Evolutionary conservation across 2,888 invertebrate genomes (phyloP).

Genomic region (Lymantria monacha): DNA sequence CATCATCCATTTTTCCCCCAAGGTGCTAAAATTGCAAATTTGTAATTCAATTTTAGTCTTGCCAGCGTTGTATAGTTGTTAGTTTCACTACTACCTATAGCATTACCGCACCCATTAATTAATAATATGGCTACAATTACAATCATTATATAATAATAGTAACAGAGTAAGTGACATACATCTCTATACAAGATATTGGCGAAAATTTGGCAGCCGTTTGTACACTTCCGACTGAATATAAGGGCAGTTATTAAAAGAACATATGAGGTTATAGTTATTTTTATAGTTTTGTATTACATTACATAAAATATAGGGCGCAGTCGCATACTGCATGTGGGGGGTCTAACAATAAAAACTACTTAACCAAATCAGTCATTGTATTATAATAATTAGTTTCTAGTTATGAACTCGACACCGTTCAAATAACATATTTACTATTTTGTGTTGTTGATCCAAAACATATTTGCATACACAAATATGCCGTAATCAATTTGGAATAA

Average conservation of each 20-base stretch:
- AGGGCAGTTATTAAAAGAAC: conserved; percentile 18
- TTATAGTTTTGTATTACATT: conserved; percentile 29
- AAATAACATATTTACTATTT: conserved; percentile 12
- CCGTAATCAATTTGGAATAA: not conserved
- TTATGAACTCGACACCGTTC: conserved; percentile 23
- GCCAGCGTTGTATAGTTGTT: too few species aligned
- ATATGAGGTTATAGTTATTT: conserved; percentile 25
- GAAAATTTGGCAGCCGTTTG: conserved; percentile 13
- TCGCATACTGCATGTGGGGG: conserved; percentile 17
- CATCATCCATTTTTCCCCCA: too few species aligned
- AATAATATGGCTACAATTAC: not conserved
- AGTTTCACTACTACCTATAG: too few species aligned
- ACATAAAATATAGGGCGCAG: conserved; percentile 17
- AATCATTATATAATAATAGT: too few species aligned
- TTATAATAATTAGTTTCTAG: conserved; percentile 44
- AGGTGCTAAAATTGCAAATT: too few species aligned
- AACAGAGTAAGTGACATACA: not conserved
- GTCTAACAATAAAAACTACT: conserved; percentile 44
- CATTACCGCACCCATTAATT: too few species aligned
- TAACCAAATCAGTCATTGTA: conserved; percentile 69
- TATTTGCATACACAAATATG: not conserved
- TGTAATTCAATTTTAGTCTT: too few species aligned
- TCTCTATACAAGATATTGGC: not conserved
- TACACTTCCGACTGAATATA: not conserved
- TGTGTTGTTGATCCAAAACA: not conserved